Conservation (phyloP, 2,888 invertebrate genomes). For the Heliconius charithonia region DNA sequence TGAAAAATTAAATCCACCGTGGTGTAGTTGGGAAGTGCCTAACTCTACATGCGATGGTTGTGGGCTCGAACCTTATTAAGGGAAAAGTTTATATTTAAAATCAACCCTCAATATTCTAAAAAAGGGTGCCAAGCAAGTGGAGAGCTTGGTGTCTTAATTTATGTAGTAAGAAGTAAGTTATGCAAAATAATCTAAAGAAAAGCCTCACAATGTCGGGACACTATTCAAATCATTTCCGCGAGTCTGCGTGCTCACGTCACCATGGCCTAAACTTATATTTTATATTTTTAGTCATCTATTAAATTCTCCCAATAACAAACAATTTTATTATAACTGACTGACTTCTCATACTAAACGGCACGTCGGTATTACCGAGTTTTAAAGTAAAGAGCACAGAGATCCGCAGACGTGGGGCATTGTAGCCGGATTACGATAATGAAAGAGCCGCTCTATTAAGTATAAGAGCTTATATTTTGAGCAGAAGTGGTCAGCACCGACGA, state of each 20-base stretch:
- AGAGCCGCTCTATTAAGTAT: conserved; percentile 70
- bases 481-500: conserved; percentile 64
- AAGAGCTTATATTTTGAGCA: conserved; percentile 68
- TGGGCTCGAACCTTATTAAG: background rate
- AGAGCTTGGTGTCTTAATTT: background rate
- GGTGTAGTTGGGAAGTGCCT: background rate
- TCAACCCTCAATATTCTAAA: background rate
- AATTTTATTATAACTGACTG: conserved; percentile 9
- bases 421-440: conserved; percentile 71
- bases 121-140: background rate
- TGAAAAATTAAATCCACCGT: background rate
- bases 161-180: no score
- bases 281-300: background rate
- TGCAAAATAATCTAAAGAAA: background rate
- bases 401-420: conserved; percentile 57
- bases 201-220: no score
- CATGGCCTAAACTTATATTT: background rate
- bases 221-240: no score
- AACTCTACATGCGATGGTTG: background rate
- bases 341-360: background rate
- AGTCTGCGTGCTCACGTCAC: background rate
- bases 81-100: background rate
- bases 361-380: conserved; percentile 31
- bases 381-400: conserved; percentile 45
- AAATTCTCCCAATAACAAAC: background rate